Base-by-base conservation (phyloP, 2,797 vertebrate species). In the Scleropages formosus region DNA sequence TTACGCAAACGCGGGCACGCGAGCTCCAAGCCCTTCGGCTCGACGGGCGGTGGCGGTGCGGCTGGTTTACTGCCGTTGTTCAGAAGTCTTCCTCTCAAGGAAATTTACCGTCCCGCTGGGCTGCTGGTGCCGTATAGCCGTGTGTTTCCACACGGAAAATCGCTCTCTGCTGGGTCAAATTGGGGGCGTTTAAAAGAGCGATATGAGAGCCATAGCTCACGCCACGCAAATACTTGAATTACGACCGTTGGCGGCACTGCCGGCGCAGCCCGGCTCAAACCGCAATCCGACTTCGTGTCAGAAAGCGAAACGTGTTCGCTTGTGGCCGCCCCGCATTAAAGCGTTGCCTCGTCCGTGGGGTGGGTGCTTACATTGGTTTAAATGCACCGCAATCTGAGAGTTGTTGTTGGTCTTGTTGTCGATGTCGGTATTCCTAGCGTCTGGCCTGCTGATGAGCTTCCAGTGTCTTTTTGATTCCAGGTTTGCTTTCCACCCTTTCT, bases 61-160 rank as follows among this genome's bases (percentile, higher is more conserved):
- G 16, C 26, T 47, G 64, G 75, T 80, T 79, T 73, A 78, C 72
- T 39, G 31, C 66, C 46, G 56, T 70, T 75, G 63, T 65, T 77
- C 66, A 66, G 53, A 46, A 11, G 46, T 75, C 59, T 39, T 73
- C 70, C 70, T 59, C 2, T 12, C 4, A 4, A 59, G 67, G 71
- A 64, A 61, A 51, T 53, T 63, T 20, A 61, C 76, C 10, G 26
- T 75, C 64, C 76, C 20, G 12, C 10, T 13, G 31, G 27, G 58
- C 71, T 27, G n/a, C 10, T 61, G 24, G 53, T 18, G 9, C 22
- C 0, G 27, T 10, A 24, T 39, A 59, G 60, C 62, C 47, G 13
- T 26, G 26, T 49, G 59, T 16, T 75, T 64, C 64, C 69, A 69
- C 27, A 46, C 58, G 61, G 31, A 56, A 73, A 77, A 74, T 72